phyloP scores from a whole-genome alignment of 2,888 invertebrate genomes.

The Melinaea menophilus region DNA sequence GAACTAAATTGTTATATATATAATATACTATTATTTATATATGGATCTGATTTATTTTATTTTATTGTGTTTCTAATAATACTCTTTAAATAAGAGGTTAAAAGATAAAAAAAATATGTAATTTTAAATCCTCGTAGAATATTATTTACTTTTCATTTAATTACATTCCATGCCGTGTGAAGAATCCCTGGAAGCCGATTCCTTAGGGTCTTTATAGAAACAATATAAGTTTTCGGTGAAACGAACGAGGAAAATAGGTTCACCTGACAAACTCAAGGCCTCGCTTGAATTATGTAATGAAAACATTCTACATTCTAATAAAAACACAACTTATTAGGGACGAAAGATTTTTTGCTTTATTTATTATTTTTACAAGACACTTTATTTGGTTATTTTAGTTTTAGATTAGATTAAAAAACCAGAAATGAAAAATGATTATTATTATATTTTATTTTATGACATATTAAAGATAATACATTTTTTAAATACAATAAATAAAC shows the following conservation, averaged over 20 bases:
- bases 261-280: slow-evolving; percentile 10
- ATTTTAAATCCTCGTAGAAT: too few relatives aligned
- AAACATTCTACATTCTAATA: not conserved
- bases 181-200: not conserved
- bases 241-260: slow-evolving; percentile 6
- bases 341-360: not conserved
- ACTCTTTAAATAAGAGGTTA: too few relatives aligned
- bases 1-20: not conserved
- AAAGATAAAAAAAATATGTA: too few relatives aligned
- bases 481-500: too few relatives aligned
- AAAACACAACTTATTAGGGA: not conserved
- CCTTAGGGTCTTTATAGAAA: slow-evolving; percentile 9
- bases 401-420: too few relatives aligned
- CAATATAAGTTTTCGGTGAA: slow-evolving; percentile 18
- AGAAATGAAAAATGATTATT: not conserved
- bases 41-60: too few relatives aligned
- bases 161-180: not conserved
- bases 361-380: not conserved
- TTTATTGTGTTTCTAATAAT: too few relatives aligned
- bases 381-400: too few relatives aligned
- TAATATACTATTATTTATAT: too few relatives aligned
- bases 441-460: not conserved
- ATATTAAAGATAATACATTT: too few relatives aligned
- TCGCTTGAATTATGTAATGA: not conserved
- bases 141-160: too few relatives aligned